These are phyloP conservation scores for Rhinolophus sinicus DNA, from an alignment of 2,113 vertebrate genomes.

Conservation along the genomic window DNA sequence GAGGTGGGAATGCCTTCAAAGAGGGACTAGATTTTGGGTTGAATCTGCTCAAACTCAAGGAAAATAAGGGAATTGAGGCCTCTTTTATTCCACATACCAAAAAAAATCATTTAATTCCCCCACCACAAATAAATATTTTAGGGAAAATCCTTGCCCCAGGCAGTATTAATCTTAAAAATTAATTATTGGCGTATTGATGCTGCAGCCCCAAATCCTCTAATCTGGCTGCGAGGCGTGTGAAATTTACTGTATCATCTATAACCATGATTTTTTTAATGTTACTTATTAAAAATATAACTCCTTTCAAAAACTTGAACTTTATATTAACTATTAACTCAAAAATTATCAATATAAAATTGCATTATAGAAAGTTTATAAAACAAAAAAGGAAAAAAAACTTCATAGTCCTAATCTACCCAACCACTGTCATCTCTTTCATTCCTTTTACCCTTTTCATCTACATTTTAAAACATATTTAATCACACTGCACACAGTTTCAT, in stretches of 20 bases:
- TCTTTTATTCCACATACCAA: neutral
- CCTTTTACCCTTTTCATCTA: neutral
- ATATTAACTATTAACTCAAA: neutral
- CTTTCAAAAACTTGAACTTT: neutral
- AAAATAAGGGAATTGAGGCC: neutral
- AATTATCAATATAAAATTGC: neutral
- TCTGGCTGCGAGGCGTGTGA: neutral
- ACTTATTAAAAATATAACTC: neutral
- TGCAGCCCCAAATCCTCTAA: neutral
- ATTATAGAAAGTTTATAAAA: neutral
- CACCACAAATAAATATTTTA: neutral
- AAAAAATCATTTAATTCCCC: neutral
- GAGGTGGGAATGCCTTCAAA: neutral
- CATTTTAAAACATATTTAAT: neutral
- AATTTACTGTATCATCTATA: neutral
- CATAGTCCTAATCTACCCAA: neutral
- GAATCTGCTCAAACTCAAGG: neutral
- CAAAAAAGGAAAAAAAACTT: neutral
- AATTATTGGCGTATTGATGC: neutral
- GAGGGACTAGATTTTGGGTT: neutral
- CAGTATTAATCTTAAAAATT: neutral
- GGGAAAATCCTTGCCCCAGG: neutral
- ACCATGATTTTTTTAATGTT: neutral
- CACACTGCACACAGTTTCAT: neutral
- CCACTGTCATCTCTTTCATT: neutral